Evolutionary conservation across 2,888 invertebrate species (phyloP), one percentile per base, ranked within the genome.

Genomic region (Myathropa florea): DNA sequence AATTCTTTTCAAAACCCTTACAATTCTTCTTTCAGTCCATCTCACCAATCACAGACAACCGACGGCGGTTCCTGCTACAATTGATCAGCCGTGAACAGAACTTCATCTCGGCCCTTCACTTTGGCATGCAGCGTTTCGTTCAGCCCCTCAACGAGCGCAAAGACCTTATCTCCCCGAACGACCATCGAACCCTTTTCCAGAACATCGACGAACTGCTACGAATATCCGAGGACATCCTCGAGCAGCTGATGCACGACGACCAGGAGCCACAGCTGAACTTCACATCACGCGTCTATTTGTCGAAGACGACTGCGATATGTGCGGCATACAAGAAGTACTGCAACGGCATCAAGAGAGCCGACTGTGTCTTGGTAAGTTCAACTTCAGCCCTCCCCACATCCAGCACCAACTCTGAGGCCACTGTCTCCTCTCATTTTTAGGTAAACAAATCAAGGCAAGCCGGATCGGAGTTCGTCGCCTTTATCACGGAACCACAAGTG

Each of bases 261-360:
- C 95, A 96, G 4, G 96, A 96, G 90, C 92, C 92, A 14, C 95
- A 95, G 88, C 94, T 95, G 59, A 94, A 95, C 84, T 94, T 95
- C 28, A 94, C 96, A 61, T 94, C 95, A 3, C 94, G 95, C 39
- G 95, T 95, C 2, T 97, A 97, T 91, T 93, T 96, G 63, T 94
- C 95, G 63, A 96, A 96, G 93, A 94, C 96, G 83, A 94, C 95
- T 88, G 95, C 95, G 89, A 95, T 97, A 90, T 96, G 95, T 90
- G 95, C 95, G 67, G 95, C 96, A 64, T 97, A 97, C 92, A 95
- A 96, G 91, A 95, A 96, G 90, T 97, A 97, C 93, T 96, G 97
- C 91, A 95, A 96, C 89, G 97, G 97, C 84, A 94, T 97, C 86
- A 97, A 97, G 91, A 94, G 96, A 91, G 97, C 97, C 65, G 97